Evolutionary conservation across 2,113 vertebrate genomes (phyloP), one percentile per base, ranked within the genome.

Genomic region (Nycticebus coucang): DNA sequence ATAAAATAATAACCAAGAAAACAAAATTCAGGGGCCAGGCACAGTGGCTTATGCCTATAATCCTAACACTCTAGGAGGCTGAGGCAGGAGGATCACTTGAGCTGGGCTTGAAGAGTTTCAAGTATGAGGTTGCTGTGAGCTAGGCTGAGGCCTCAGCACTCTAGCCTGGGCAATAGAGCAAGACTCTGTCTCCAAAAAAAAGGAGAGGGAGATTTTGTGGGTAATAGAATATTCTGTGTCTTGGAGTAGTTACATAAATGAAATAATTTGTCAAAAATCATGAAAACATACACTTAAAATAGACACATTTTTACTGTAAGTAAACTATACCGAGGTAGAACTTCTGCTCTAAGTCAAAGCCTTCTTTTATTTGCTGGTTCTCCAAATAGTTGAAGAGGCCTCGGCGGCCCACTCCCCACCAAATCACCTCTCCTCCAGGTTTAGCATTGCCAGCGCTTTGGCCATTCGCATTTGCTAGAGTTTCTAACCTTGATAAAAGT

Each of bases 381-480:
- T 96, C 74, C 82, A 97, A 96, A 97, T 97, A 97, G 96, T 97
- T 97, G 62, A 53, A 89, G 62, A 96, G 82, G 83, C 89, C 91
- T 93, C 93, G 91, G 53, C 74, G 75, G 26, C 62, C 78, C 92
- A 60, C 91, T 66, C 66, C 55, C 62, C 85, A 30, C 72, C 75
- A 22, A 87, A 90, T 53, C 91, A 91, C 64, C 86, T 93, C 85
- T 83, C 62, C 55, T 85, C 53, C 55, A 33, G 57, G 95, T 96
- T 95, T 97, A 97, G 97, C 50, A 97, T 96, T 97, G 86, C 90
- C 85, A 88, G 87, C 53, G 87, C 60, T 95, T 89, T 24, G n/a
- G 64, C 26, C 60, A 19, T 79, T 92, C 53, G 7, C 53, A 37
- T 78, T 18, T 33, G 28, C 35, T 84, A 50, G 89, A 14, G 3